Evolutionary conservation across 2,888 invertebrate species (phyloP).

Genomic region (Amorpha juglandis): DNA sequence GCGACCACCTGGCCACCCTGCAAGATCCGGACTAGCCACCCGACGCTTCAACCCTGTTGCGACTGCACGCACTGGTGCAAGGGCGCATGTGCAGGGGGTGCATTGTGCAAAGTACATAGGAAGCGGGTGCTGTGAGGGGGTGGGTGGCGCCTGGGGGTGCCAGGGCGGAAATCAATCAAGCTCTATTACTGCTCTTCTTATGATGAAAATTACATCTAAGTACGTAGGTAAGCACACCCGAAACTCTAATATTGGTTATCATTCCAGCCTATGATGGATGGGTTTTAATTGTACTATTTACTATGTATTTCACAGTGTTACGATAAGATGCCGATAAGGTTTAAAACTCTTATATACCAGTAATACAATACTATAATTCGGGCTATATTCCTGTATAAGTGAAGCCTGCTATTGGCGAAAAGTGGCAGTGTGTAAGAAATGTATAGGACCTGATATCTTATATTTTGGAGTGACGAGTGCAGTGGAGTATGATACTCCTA

Average conservation of each 20-base stretch:
- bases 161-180: neutral
- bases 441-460: too few relatives aligned
- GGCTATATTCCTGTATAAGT: too few relatives aligned
- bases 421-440: too few relatives aligned
- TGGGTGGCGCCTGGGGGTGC: neutral
- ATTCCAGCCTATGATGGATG: too few relatives aligned
- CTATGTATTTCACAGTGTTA: too few relatives aligned
- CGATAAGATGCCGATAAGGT: too few relatives aligned
- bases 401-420: too few relatives aligned
- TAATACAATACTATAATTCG: too few relatives aligned
- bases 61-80: neutral
- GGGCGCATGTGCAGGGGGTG: neutral
- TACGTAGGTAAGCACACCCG: neutral
- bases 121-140: neutral
- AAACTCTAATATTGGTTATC: neutral
- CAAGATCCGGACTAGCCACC: neutral
- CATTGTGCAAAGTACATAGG: constrained; percentile 1
- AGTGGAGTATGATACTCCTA: too few relatives aligned
- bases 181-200: neutral
- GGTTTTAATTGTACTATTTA: too few relatives aligned
- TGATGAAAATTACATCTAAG: neutral
- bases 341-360: too few relatives aligned
- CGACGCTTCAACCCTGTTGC: neutral
- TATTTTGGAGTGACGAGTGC: too few relatives aligned
- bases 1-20: neutral